Evolutionary conservation across 2,888 invertebrate species (phyloP).

Genomic region (Ennomos quercinarius): DNA sequence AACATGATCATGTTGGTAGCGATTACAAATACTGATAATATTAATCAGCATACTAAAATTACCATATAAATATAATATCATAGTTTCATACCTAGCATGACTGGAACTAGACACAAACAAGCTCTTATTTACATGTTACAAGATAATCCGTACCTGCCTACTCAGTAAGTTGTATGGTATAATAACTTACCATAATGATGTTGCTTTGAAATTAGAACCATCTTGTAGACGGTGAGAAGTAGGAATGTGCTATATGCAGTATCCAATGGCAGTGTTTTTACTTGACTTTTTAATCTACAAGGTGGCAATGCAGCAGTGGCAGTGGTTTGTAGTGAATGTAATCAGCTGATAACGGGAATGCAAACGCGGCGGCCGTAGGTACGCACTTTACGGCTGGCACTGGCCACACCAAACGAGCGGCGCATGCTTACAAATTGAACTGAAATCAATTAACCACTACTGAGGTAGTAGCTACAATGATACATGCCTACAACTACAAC

Average conservation of each 20-base stretch:
- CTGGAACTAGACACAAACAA: slow-evolving; percentile 10
- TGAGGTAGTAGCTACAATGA: slow-evolving; percentile 31
- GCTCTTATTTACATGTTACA: slow-evolving; percentile 12
- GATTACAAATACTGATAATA: slow-evolving; percentile 32
- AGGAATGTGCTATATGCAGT: not conserved
- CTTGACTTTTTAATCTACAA: slow-evolving; percentile 1
- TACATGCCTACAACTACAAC: slow-evolving; percentile 45
- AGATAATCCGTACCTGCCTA: not conserved
- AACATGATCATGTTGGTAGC: slow-evolving; percentile 18
- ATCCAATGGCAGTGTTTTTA: slow-evolving; percentile 10
- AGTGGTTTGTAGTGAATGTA: slow-evolving; percentile 50
- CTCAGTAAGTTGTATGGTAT: no score
- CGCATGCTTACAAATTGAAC: slow-evolving; percentile 73
- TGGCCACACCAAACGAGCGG: slow-evolving; percentile 55
- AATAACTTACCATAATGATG: slow-evolving; percentile 18
- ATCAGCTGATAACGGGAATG: slow-evolving; percentile 79
- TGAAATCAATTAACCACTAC: slow-evolving; percentile 67
- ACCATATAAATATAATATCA: slow-evolving; percentile 19
- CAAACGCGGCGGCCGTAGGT: slow-evolving; percentile 51
- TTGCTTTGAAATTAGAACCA: slow-evolving; percentile 14
- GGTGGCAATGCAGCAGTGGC: slow-evolving; percentile 22
- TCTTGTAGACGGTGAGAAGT: slow-evolving; percentile 9
- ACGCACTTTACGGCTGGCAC: slow-evolving; percentile 44
- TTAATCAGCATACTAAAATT: slow-evolving; percentile 28
- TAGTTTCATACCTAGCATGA: slow-evolving; percentile 20